phyloP scores from a whole-genome alignment of 2,797 vertebrate genomes.

The Peromyscus attwateri region DNA sequence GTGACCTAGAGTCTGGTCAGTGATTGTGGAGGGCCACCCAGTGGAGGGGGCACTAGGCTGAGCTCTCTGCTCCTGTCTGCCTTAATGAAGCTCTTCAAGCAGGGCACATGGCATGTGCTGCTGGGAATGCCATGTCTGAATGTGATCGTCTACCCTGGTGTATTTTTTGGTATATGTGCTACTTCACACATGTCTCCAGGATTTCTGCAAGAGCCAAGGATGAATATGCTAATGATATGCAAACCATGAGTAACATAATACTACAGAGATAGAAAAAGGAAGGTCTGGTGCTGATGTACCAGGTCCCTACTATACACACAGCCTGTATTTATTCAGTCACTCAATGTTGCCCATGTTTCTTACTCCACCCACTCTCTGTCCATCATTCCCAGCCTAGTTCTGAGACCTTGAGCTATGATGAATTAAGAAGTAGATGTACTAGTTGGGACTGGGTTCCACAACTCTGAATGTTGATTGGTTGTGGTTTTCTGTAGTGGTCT shows the following conservation, averaged over 20 bases:
- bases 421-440: neutral
- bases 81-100: neutral
- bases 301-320: neutral
- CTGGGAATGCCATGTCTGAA: neutral
- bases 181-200: neutral
- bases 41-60: neutral
- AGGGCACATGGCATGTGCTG: rapidly evolving
- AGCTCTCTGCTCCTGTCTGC: neutral
- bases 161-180: neutral
- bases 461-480: neutral
- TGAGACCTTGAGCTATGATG: neutral
- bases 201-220: neutral
- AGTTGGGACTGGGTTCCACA: neutral
- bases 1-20: neutral
- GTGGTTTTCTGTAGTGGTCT: neutral
- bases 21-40: rapidly evolving
- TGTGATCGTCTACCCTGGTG: neutral
- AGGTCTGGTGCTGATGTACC: neutral
- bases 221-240: neutral
- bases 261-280: neutral
- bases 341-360: neutral
- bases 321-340: too few species aligned
- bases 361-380: neutral
- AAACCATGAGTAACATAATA: neutral
- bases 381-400: neutral